A percentile compares a stretch with the other conserved stretches of the same genome.
phyloP scores from a whole-genome alignment of 1,140 invertebrate genomes.

The Drosophila nikananu region DNA sequence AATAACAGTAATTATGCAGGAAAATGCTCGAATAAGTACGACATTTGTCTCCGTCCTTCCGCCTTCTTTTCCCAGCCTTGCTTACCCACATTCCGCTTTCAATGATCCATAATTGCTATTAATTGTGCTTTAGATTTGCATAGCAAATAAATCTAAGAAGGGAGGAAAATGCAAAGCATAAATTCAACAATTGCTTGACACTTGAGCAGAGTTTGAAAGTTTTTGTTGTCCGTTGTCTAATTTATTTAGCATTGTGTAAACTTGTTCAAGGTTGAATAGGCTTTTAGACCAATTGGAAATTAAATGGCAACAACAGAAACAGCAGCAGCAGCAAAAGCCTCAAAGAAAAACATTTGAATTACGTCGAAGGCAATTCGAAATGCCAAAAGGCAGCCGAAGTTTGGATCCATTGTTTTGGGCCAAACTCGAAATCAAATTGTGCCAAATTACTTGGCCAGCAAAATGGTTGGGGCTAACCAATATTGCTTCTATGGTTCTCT shows the following conservation, averaged over 20 bases:
- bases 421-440: constrained; percentile 51
- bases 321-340: constrained; percentile 20
- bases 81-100: not conserved
- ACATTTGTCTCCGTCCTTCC: constrained; percentile 18
- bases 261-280: constrained; percentile 53
- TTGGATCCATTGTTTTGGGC: constrained; percentile 42
- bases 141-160: constrained; percentile 33
- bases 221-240: constrained; percentile 38
- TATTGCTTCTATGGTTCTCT: constrained; percentile 15
- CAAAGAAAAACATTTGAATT: constrained; percentile 50
- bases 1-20: constrained; percentile 56
- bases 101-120: constrained; percentile 57
- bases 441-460: constrained; percentile 46
- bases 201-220: constrained; percentile 48
- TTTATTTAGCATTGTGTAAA: constrained; percentile 57
- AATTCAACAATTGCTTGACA: constrained; percentile 51
- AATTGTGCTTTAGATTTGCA: constrained; percentile 45
- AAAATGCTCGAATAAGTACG: constrained; percentile 36
- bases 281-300: constrained; percentile 39
- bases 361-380: constrained; percentile 44
- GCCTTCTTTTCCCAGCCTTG: not conserved
- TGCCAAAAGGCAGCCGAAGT: constrained; percentile 47
- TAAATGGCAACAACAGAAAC: constrained; percentile 31
- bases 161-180: constrained; percentile 39
- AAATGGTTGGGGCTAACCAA: constrained; percentile 19